Evolutionary conservation across 2,888 invertebrate genomes (phyloP).

Genomic region (Meteorus colon): DNA sequence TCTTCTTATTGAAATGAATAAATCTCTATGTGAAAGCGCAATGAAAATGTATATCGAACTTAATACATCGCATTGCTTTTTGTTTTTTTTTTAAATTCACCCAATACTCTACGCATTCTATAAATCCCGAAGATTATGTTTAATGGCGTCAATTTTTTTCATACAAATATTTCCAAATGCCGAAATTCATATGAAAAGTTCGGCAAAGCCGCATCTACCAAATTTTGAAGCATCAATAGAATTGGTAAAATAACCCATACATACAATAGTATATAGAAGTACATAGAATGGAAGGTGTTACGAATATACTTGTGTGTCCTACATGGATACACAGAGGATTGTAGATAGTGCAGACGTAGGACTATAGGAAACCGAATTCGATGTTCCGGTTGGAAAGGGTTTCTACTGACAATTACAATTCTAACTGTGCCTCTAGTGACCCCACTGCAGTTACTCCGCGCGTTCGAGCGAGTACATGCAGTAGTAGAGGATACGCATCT

Average conservation of each 20-base stretch:
- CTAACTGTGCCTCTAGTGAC: slow-evolving; percentile 46
- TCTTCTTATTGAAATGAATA: no score
- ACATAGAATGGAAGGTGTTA: background rate
- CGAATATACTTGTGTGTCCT: slow-evolving; percentile 11
- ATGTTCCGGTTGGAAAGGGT: slow-evolving; percentile 48
- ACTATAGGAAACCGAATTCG: slow-evolving; percentile 24
- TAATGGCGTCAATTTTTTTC: no score
- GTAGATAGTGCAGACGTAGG: slow-evolving; percentile 38
- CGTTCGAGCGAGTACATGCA: slow-evolving; percentile 15
- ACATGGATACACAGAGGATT: slow-evolving; percentile 33
- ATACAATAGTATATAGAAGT: background rate
- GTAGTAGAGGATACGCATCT: background rate
- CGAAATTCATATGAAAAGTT: no score
- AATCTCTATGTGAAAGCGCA: no score
- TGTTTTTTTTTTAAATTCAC: no score
- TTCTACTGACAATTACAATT: slow-evolving; percentile 52
- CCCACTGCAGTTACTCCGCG: slow-evolving; percentile 50
- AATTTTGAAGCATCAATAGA: slow-evolving; percentile 33
- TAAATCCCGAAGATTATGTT: no score
- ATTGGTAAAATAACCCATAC: slow-evolving; percentile 32
- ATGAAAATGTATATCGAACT: no score
- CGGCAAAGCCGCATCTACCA: background rate
- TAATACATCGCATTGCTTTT: no score
- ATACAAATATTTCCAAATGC: no score
- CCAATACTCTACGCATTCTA: no score